phyloP scores from a whole-genome alignment of 2,888 invertebrate genomes.

The Xestia c-nigrum region DNA sequence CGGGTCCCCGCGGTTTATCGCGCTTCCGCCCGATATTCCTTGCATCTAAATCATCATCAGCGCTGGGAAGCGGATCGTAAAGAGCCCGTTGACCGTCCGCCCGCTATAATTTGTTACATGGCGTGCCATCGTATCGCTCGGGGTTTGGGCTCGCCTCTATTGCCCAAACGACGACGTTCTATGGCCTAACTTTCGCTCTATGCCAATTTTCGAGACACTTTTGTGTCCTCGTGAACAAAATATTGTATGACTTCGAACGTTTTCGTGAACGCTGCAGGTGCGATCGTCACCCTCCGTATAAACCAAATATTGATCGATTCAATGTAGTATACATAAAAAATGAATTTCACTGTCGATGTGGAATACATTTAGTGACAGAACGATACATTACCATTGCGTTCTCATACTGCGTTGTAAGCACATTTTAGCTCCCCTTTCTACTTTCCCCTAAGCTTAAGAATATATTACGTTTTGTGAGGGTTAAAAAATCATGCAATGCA shows the following conservation, averaged over 20 bases:
- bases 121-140: constrained; percentile 66
- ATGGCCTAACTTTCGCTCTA: constrained; percentile 41
- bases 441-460: constrained; percentile 75
- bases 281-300: constrained; percentile 16
- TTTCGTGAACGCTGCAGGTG: constrained; percentile 42
- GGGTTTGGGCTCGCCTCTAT: constrained; percentile 66
- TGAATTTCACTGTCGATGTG: constrained; percentile 43
- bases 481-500: constrained; percentile 81
- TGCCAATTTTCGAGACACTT: constrained; percentile 37
- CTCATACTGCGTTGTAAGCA: constrained; percentile 77
- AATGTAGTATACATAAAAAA: constrained; percentile 40
- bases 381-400: constrained; percentile 63
- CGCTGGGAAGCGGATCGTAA: constrained; percentile 85
- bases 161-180: constrained; percentile 45
- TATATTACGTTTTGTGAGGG: constrained; percentile 78
- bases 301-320: constrained; percentile 41
- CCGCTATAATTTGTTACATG: constrained; percentile 76
- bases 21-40: constrained; percentile 85
- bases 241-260: constrained; percentile 19
- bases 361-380: constrained; percentile 61
- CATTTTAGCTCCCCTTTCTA: constrained; percentile 77
- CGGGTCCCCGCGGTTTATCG: constrained; percentile 77
- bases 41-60: constrained; percentile 90
- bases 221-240: constrained; percentile 29
- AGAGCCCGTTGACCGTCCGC: constrained; percentile 83